These are phyloP conservation scores for Protonemura montana DNA, from an alignment of 2,888 invertebrate species.

Conservation along the genomic window DNA sequence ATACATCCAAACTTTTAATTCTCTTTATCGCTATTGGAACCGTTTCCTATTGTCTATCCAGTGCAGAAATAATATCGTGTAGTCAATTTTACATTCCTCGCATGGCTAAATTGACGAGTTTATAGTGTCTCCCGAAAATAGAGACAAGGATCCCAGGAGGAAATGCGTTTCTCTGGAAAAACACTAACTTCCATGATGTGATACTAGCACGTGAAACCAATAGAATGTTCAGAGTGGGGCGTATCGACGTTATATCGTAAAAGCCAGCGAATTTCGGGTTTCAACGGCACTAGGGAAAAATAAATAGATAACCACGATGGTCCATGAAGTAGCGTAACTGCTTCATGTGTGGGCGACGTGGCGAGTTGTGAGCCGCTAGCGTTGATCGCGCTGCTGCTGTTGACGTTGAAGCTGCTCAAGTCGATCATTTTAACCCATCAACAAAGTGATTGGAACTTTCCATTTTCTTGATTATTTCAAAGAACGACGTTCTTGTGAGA, in stretches of 20 bases:
- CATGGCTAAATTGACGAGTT: not conserved
- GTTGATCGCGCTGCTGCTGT: not conserved
- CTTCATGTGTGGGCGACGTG: not conserved
- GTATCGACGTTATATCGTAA: not conserved
- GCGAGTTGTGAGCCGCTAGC: not conserved
- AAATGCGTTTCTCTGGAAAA: not conserved
- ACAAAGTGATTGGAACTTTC: not conserved
- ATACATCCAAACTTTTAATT: no score
- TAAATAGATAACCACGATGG: slow-evolving; percentile 1
- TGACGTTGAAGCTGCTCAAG: not conserved
- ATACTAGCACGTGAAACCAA: not conserved
- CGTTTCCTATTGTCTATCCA: no score
- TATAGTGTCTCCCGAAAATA: not conserved
- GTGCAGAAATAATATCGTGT: no score
- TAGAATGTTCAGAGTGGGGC: not conserved
- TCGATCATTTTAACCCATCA: not conserved
- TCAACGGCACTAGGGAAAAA: not conserved
- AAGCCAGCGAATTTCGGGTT: not conserved
- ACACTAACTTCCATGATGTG: not conserved
- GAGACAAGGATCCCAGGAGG: not conserved
- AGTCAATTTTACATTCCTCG: no score
- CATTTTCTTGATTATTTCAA: not conserved
- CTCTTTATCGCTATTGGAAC: no score
- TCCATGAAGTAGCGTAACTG: not conserved
- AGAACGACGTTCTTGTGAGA: not conserved